Base-by-base conservation (phyloP, 1,140 invertebrate genomes). In the Steinernema feltiae region DNA sequence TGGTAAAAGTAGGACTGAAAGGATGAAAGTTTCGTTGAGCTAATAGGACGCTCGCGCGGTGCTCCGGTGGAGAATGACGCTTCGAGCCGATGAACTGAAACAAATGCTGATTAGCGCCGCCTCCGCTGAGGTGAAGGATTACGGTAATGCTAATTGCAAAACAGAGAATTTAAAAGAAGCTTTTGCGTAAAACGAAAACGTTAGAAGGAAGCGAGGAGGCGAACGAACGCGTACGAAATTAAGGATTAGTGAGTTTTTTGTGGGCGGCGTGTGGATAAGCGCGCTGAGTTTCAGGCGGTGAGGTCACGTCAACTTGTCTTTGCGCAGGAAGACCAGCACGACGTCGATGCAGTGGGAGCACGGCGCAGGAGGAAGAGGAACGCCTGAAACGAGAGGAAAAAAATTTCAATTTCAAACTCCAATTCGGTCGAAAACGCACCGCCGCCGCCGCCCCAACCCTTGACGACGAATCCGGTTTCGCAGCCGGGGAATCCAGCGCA, bases 401-500 rank as follows among this genome's bases (percentile, higher is more conserved):
- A 82, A 70, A 85, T n/a, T 30, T 75, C 18, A 15, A 3, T 24
- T 73, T 21, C n/a, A 7, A 24, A 71, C 12, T 71, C 3, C 73
- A 73, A 15, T 48, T 73, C 76, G 21, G 84, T 46, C 2, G 30
- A n/a, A 21, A 71, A 7, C n/a, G 21, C 69, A 84, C 84, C 35
- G 85, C 84, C 15, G 85, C 85, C 24, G 80, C 84, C 0, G 84
- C 84, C 84, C 84, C 84, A 85, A 75, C 84, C 84, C 53, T 85
- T 86, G 1, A 84, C 83, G 17, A 84, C 80, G 74, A 84, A 84
- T 30, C 79, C 79, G 71, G 83, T 85, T 31, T 84, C 84, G 73
- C 81, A 83, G 32, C 82, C 85, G 12, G 84, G 85, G 63, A 85
- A 75, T 24, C 84, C 84, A 32, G 81, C 81, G 69, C 85, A 86